Conservation (phyloP, 2,113 vertebrate species). For the Neogobius melanostomus region DNA sequence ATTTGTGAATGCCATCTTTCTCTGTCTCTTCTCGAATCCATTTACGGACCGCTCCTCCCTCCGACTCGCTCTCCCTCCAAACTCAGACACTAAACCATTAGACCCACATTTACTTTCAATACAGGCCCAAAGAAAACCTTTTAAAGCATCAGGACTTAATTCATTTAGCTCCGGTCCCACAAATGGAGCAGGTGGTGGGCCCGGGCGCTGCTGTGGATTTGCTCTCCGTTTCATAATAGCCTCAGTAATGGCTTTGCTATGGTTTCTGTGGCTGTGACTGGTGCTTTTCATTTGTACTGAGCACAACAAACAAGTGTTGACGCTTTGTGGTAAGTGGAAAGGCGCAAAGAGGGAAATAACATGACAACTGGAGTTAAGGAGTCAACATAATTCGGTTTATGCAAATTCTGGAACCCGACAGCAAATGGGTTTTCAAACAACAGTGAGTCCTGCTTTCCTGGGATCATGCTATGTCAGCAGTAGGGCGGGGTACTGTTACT, state of each 20-base stretch:
- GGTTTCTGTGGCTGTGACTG: constrained; percentile 31
- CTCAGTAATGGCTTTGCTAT: constrained; percentile 34
- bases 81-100: constrained; percentile 47
- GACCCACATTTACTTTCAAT: constrained; percentile 56
- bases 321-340: constrained; percentile 8
- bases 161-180: constrained; percentile 43
- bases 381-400: neutral
- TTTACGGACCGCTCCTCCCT: constrained; percentile 17
- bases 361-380: neutral
- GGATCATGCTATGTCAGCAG: too few relatives aligned
- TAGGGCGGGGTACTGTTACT: too few relatives aligned
- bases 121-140: constrained; percentile 47
- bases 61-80: constrained; percentile 10
- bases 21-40: constrained; percentile 12
- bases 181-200: constrained; percentile 49
- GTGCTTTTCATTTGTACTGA: constrained; percentile 35
- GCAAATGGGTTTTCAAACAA: too few relatives aligned
- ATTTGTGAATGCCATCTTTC: neutral
- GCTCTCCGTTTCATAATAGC: constrained; percentile 30
- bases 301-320: constrained; percentile 24
- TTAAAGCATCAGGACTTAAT: constrained; percentile 56
- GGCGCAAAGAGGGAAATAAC: too few relatives aligned
- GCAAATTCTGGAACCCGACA: too few relatives aligned
- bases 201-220: constrained; percentile 12
- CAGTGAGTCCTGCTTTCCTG: too few relatives aligned